phyloP scores from a whole-genome alignment of 1,140 invertebrate genomes.

The Aphaenogaster rudis region DNA sequence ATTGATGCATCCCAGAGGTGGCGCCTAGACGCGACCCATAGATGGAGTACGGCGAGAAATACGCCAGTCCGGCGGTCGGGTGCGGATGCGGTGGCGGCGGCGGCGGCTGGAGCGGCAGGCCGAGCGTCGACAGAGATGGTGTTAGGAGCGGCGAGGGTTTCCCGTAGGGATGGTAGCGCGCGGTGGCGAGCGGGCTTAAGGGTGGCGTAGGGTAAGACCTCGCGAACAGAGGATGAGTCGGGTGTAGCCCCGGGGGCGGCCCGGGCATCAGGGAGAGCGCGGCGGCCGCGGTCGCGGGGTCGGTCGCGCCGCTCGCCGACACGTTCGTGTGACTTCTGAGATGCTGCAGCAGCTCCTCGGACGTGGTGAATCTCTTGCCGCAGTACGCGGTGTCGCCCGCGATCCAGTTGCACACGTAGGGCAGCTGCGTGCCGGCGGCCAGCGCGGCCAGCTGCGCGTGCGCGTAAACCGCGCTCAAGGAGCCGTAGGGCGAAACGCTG shows the following conservation, averaged over 20 bases:
- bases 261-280: slow-evolving; percentile 86
- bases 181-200: slow-evolving; percentile 92
- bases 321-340: slow-evolving; percentile 93
- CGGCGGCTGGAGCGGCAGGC: slow-evolving; percentile 88
- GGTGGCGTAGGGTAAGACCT: slow-evolving; percentile 95
- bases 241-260: slow-evolving; percentile 86
- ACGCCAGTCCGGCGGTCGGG: slow-evolving; percentile 88
- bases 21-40: slow-evolving; percentile 94
- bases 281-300: slow-evolving; percentile 83
- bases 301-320: slow-evolving; percentile 75
- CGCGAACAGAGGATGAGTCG: slow-evolving; percentile 90
- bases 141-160: slow-evolving; percentile 90
- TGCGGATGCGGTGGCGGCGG: slow-evolving; percentile 90
- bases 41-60: slow-evolving; percentile 94
- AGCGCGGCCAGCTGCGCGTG: slow-evolving; percentile 92
- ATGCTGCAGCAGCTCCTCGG: slow-evolving; percentile 96
- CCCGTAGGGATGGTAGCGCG: slow-evolving; percentile 95
- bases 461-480: slow-evolving; percentile 88
- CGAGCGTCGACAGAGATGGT: slow-evolving; percentile 88
- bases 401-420: slow-evolving; percentile 97
- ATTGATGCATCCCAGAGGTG: slow-evolving; percentile 90
- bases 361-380: slow-evolving; percentile 95
- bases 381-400: slow-evolving; percentile 95
- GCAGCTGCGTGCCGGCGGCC: slow-evolving; percentile 91
- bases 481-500: slow-evolving; percentile 84